Evolutionary conservation across 2,113 vertebrate genomes (phyloP).

Genomic region (Macrotis lagotis): DNA sequence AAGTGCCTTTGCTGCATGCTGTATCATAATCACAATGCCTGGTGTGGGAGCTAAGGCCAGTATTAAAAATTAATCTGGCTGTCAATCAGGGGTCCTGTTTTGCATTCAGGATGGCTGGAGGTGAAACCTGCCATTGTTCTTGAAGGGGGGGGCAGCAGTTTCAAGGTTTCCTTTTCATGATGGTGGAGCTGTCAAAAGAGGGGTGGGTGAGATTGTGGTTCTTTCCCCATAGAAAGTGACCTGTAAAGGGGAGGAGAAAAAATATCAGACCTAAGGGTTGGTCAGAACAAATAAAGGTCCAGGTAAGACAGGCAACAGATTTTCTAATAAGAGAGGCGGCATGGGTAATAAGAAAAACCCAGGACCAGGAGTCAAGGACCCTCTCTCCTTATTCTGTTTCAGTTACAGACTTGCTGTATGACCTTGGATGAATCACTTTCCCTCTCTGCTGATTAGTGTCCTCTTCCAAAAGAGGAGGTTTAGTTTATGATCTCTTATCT

Average conservation of each 20-base stretch:
- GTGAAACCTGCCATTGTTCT: background rate
- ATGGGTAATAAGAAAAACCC: background rate
- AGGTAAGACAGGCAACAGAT: background rate
- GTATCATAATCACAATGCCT: slow-evolving; percentile 70
- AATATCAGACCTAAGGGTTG: background rate
- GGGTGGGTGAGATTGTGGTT: background rate
- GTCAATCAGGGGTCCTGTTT: slow-evolving; percentile 78
- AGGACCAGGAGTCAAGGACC: background rate
- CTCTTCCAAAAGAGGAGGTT: background rate
- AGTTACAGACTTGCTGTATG: background rate
- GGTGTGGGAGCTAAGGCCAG: slow-evolving; percentile 54
- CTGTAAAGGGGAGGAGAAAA: background rate
- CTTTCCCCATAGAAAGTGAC: background rate
- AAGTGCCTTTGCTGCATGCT: slow-evolving; percentile 66
- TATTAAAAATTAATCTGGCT: slow-evolving; percentile 71
- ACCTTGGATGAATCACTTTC: background rate
- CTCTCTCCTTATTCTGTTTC: background rate
- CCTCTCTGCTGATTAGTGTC: rapidly evolving
- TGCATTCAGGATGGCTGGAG: slow-evolving; percentile 69
- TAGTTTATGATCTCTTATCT: too few species aligned
- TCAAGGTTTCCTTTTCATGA: background rate
- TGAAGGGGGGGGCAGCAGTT: rapidly evolving
- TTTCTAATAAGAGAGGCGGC: background rate
- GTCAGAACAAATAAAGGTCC: background rate
- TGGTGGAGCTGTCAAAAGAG: background rate